Percentiles rank a stretch among this genome's conserved stretches.
Conservation (phyloP, 2,113 vertebrate species). For the Elephas maximus region DNA sequence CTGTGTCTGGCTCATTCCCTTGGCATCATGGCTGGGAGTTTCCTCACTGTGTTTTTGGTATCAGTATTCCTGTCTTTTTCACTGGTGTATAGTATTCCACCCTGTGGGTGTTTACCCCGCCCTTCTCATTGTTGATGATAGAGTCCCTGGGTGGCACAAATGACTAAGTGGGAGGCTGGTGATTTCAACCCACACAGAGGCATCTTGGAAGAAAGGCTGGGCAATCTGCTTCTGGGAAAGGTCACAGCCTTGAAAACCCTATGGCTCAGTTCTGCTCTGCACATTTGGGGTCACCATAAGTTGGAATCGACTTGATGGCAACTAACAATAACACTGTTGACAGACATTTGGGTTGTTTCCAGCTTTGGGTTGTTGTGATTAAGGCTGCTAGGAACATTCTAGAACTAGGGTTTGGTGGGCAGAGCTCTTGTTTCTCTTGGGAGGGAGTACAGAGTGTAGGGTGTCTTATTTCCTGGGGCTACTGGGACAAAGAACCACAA, state of each 20-base stretch:
- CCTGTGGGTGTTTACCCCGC: not conserved
- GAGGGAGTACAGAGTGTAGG: not conserved
- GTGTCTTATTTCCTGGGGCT: not conserved
- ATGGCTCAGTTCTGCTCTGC: too few species aligned
- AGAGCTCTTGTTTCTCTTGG: not conserved
- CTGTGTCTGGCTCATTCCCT: not conserved
- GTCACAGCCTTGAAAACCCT: too few species aligned
- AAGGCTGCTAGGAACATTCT: not conserved
- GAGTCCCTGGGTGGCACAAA: not conserved
- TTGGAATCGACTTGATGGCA: too few species aligned
- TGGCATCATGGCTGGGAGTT: not conserved
- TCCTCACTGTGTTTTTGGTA: rapidly evolving
- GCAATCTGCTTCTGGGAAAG: not conserved
- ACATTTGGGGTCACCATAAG: too few species aligned
- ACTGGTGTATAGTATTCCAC: not conserved
- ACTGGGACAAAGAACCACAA: too few species aligned
- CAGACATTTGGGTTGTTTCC: not conserved
- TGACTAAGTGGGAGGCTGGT: not conserved
- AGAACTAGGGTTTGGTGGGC: not conserved
- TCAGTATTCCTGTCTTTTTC: too few species aligned
- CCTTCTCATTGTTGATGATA: not conserved
- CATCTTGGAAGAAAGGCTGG: not conserved
- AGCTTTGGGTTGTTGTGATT: not conserved
- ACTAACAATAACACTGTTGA: not conserved
- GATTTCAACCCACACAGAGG: not conserved